phyloP scores from a whole-genome alignment of 2,113 vertebrate species.

The Procavia capensis region DNA sequence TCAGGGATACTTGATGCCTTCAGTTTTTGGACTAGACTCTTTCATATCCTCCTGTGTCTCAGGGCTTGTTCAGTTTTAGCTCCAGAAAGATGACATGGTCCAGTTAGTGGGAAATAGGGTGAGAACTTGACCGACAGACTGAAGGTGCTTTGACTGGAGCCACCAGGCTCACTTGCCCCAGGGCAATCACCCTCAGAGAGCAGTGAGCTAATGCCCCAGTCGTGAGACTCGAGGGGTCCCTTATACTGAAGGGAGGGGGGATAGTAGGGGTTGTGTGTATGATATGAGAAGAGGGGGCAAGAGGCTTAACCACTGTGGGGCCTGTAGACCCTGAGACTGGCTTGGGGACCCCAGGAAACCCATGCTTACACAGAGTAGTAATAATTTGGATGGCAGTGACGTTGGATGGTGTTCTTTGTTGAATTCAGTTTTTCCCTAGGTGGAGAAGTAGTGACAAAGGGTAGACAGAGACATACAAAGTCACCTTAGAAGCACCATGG shows the following conservation, averaged over 20 bases:
- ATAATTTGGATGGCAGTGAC: no score
- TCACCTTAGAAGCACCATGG: background rate
- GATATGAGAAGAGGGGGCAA: accelerated
- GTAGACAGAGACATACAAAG: background rate
- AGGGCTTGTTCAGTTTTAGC: background rate
- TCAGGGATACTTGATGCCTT: background rate
- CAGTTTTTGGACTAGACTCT: background rate
- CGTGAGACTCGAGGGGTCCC: background rate
- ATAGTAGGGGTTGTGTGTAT: background rate
- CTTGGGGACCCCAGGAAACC: background rate
- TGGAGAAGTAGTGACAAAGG: background rate
- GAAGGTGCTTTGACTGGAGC: background rate
- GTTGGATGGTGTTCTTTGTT: background rate
- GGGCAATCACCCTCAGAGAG: background rate
- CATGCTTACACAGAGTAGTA: background rate
- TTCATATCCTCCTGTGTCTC: background rate
- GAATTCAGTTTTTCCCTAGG: background rate
- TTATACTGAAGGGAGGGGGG: background rate
- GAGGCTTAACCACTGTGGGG: background rate
- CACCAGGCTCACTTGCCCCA: background rate
- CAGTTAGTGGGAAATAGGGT: background rate
- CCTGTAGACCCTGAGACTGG: background rate
- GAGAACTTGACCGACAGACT: background rate
- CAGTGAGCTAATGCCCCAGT: accelerated
- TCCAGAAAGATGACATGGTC: background rate